phyloP scores from a whole-genome alignment of 2,113 vertebrate genomes.

The Pachycephala philippinensis region DNA sequence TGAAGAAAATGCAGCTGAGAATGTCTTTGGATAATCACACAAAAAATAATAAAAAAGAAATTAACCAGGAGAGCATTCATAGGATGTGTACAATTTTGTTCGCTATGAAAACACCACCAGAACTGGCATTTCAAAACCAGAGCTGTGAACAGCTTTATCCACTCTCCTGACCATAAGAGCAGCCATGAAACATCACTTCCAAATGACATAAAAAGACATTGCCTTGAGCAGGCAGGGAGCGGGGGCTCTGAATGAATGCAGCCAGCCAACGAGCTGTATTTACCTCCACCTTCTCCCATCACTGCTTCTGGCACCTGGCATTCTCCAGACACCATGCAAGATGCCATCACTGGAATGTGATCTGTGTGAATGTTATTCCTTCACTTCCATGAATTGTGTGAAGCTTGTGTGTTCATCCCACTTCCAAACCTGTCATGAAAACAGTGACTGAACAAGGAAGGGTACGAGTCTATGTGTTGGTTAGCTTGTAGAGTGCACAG shows the following conservation, averaged over 20 bases:
- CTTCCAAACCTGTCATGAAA: not conserved
- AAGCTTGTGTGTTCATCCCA: not conserved
- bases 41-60: not conserved
- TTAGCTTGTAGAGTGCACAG: not conserved
- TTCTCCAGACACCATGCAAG: not conserved
- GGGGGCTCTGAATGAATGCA: not conserved
- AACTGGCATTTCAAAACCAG: not conserved
- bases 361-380: not conserved
- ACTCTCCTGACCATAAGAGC: not conserved
- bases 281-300: not conserved
- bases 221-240: not conserved
- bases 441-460: not conserved
- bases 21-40: not conserved
- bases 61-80: rapidly evolving
- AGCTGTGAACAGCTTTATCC: not conserved
- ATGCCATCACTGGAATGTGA: not conserved
- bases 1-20: not conserved
- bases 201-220: not conserved
- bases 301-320: not conserved
- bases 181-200: not conserved
- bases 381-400: not conserved
- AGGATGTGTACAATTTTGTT: not conserved
- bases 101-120: not conserved
- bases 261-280: not conserved
- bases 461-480: not conserved